These are phyloP conservation scores for Netelia melanura DNA, from an alignment of 2,888 invertebrate genomes.

Conservation along the genomic window DNA sequence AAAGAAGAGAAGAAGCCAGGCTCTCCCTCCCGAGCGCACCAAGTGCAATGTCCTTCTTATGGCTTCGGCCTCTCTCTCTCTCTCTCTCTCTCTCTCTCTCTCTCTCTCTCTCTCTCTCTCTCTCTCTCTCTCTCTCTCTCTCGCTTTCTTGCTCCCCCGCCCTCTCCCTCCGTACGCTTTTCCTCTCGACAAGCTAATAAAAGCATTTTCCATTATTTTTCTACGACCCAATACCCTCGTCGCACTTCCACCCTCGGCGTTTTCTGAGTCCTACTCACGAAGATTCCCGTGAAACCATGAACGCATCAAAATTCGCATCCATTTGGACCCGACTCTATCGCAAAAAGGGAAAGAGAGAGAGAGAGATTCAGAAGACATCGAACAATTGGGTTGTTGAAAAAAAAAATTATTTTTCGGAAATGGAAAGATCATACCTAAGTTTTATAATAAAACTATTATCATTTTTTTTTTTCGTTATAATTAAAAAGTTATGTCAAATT, in stretches of 20 bases:
- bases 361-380: neutral
- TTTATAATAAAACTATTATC: no score
- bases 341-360: neutral
- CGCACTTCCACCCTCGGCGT: conserved; percentile 56
- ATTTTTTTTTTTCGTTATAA: no score
- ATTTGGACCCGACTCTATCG: neutral
- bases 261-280: neutral
- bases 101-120: neutral
- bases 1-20: conserved; percentile 70
- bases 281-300: conserved; percentile 15
- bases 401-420: no score
- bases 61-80: neutral
- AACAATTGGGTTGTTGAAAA: no score
- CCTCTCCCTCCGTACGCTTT: neutral
- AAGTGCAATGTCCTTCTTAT: conserved; percentile 27
- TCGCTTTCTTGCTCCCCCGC: conserved; percentile 16
- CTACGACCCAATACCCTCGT: conserved; percentile 67
- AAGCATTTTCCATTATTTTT: conserved; percentile 71
- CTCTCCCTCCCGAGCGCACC: conserved; percentile 27
- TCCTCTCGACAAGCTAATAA: conserved; percentile 58
- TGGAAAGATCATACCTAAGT: no score
- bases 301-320: conserved; percentile 49
- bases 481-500: no score
- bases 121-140: neutral
- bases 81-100: neutral